Evolutionary conservation across 2,113 vertebrate species (phyloP).

Genomic region (Larimichthys polyactis): DNA sequence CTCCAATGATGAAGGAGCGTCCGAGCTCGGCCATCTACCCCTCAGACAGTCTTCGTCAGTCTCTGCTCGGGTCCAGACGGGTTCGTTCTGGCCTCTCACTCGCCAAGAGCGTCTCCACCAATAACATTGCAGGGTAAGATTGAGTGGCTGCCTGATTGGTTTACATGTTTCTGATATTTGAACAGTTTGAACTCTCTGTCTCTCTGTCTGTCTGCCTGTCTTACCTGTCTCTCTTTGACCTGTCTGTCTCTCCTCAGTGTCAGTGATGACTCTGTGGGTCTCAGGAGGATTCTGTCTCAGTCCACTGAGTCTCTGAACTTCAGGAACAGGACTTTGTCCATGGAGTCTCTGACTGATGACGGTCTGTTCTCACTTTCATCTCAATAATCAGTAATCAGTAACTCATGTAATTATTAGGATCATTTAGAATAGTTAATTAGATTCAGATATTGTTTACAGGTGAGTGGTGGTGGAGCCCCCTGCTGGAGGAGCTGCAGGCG

Average conservation of each 20-base stretch:
- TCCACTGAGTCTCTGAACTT: constrained; percentile 95
- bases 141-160: neutral
- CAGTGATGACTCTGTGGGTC: constrained; percentile 89
- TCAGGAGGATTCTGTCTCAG: constrained; percentile 93
- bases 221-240: neutral
- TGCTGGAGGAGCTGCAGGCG: constrained; percentile 91
- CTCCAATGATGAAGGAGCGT: constrained; percentile 89
- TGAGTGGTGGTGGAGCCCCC: constrained; percentile 87
- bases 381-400: neutral
- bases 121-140: constrained; percentile 94
- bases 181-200: neutral
- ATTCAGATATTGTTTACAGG: constrained; percentile 55
- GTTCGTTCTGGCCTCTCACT: constrained; percentile 90
- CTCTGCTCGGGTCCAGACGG: constrained; percentile 89
- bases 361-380: constrained; percentile 76
- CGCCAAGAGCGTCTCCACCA: constrained; percentile 96
- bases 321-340: constrained; percentile 91
- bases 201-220: neutral
- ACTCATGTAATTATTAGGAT: neutral
- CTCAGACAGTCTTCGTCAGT: constrained; percentile 93
- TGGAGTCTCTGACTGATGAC: constrained; percentile 95
- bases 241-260: constrained; percentile 79
- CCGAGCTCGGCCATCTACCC: constrained; percentile 94
- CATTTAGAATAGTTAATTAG: neutral
- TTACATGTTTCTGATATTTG: no score